phyloP scores from a whole-genome alignment of 2,113 vertebrate genomes.

The Scomber scombrus region DNA sequence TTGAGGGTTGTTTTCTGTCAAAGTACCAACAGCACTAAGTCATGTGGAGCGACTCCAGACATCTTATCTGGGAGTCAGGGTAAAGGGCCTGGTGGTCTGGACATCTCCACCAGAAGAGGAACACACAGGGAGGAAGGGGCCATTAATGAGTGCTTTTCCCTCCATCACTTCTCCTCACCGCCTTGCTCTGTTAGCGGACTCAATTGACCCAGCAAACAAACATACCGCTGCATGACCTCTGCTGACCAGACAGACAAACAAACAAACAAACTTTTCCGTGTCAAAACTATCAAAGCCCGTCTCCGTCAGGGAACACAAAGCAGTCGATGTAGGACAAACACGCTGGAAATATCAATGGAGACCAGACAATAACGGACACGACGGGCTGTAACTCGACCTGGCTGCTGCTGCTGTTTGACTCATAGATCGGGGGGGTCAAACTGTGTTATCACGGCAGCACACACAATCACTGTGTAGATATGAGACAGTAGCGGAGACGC shows the following conservation, averaged over 20 bases:
- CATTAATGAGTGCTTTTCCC: conserved; percentile 54
- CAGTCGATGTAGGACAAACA: conserved; percentile 63
- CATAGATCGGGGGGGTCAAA: conserved; percentile 34
- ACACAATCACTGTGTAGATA: conserved; percentile 1
- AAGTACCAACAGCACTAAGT: conserved; percentile 78
- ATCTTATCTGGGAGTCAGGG: conserved; percentile 80
- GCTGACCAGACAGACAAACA: conserved; percentile 81
- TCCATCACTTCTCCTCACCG: conserved; percentile 51
- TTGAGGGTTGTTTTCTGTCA: conserved; percentile 84
- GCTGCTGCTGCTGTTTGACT: conserved; percentile 31
- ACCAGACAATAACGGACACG: conserved; percentile 34
- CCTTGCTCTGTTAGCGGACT: conserved; percentile 67
- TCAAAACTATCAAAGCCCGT: conserved; percentile 59
- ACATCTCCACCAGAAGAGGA: conserved; percentile 57
- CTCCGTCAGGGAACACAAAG: conserved; percentile 45
- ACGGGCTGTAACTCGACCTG: conserved; percentile 24
- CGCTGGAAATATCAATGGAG: conserved; percentile 63
- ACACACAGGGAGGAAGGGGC: conserved; percentile 60
- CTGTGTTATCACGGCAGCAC: conserved; percentile 18
- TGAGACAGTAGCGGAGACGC: background rate
- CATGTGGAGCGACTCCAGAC: conserved; percentile 80
- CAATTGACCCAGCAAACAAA: conserved; percentile 81
- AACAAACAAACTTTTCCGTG: conserved; percentile 79
- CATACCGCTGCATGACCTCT: conserved; percentile 72
- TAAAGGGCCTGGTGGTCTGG: conserved; percentile 79